Conservation (phyloP, 2,797 vertebrate genomes). For the Falco biarmicus region DNA sequence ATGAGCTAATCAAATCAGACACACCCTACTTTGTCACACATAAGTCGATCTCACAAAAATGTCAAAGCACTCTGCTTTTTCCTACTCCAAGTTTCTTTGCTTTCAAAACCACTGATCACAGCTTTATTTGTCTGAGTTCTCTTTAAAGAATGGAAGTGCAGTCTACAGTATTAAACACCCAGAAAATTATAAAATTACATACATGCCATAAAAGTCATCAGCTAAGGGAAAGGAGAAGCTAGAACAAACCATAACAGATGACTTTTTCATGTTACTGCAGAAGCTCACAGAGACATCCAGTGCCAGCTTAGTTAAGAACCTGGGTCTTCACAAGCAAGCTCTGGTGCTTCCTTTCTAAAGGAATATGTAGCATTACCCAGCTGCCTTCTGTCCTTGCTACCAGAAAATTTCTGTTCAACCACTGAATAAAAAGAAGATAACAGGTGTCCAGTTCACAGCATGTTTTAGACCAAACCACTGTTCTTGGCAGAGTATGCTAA, state of each 20-base stretch:
- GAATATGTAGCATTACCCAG: not conserved
- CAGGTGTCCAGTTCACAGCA: not conserved
- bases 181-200: not conserved
- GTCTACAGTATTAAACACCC: not conserved
- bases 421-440: not conserved
- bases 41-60: not conserved
- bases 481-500: not conserved
- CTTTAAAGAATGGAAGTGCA: not conserved
- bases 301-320: not conserved
- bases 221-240: not conserved
- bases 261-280: not conserved
- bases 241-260: not conserved
- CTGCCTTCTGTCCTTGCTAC: not conserved
- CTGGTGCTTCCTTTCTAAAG: not conserved
- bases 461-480: not conserved
- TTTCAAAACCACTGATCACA: not conserved
- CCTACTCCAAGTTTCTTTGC: not conserved
- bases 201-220: not conserved
- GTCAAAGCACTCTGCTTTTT: not conserved
- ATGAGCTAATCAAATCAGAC: not conserved
- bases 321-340: not conserved
- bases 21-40: not conserved
- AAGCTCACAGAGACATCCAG: not conserved
- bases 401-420: not conserved
- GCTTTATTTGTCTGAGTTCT: not conserved